phyloP scores from a whole-genome alignment of 2,888 invertebrate genomes.

The Timandra comae region DNA sequence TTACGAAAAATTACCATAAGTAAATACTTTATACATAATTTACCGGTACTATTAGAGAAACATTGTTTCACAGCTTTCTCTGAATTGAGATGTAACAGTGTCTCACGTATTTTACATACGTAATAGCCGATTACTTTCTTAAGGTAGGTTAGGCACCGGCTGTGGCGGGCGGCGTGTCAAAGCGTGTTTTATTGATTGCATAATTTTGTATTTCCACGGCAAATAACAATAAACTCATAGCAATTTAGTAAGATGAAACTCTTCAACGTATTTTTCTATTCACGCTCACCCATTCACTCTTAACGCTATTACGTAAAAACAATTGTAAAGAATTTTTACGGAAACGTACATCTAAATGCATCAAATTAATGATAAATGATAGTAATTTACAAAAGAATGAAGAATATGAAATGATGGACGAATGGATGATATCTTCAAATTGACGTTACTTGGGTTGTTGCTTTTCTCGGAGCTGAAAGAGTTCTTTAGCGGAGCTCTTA shows the following conservation, averaged over 20 bases:
- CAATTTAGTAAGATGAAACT: slow-evolving; percentile 11
- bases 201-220: slow-evolving; percentile 28
- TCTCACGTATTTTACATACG: slow-evolving; percentile 26
- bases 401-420: too few species aligned
- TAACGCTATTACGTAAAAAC: slow-evolving; percentile 34
- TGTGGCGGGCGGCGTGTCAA: slow-evolving; percentile 6
- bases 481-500: too few species aligned
- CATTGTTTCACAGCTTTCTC: slow-evolving; percentile 40
- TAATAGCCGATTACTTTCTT: slow-evolving; percentile 27
- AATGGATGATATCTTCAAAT: too few species aligned
- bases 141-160: slow-evolving; percentile 21
- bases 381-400: too few species aligned
- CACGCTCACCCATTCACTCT: slow-evolving; percentile 30
- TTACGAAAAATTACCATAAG: too few species aligned
- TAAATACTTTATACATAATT: too few species aligned
- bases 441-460: too few species aligned
- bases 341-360: too few species aligned
- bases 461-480: too few species aligned
- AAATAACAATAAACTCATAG: slow-evolving; percentile 24
- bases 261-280: slow-evolving; percentile 27
- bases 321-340: too few species aligned
- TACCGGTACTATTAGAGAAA: slow-evolving; percentile 15
- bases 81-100: slow-evolving; percentile 30
- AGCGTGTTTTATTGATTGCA: slow-evolving; percentile 26
- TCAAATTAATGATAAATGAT: too few species aligned